Evolutionary conservation across 2,888 invertebrate genomes (phyloP).

Genomic region (Eilema sororculum): DNA sequence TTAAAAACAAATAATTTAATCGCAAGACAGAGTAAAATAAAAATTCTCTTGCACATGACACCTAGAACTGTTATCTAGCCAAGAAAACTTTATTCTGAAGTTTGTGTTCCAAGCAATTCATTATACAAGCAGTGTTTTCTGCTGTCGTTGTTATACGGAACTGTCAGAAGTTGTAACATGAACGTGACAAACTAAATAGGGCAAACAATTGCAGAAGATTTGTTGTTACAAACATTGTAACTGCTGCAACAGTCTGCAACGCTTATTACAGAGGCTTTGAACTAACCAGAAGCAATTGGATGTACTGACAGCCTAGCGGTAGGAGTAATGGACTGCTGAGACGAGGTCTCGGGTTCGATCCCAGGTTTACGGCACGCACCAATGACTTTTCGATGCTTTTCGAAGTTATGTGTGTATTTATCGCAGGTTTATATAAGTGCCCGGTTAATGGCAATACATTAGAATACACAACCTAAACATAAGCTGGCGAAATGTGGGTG

Average conservation of each 20-base stretch:
- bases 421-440: no score
- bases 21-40: constrained; percentile 12
- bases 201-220: not conserved
- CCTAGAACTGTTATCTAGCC: constrained; percentile 30
- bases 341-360: no score
- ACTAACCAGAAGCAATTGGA: not conserved
- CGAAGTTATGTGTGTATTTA: no score
- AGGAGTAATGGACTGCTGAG: no score
- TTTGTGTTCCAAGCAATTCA: constrained; percentile 43
- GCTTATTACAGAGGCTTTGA: not conserved
- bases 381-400: no score
- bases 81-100: constrained; percentile 30
- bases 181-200: constrained; percentile 7
- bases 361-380: no score
- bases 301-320: no score
- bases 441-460: no score
- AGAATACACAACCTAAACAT: no score
- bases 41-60: constrained; percentile 21
- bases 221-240: not conserved
- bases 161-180: constrained; percentile 3
- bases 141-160: constrained; percentile 7
- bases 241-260: not conserved
- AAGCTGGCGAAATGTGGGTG: no score
- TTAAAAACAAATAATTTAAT: constrained; percentile 3
- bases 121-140: constrained; percentile 30